phyloP scores from a whole-genome alignment of 1,140 invertebrate species.

The Euwallacea fornicatus region DNA sequence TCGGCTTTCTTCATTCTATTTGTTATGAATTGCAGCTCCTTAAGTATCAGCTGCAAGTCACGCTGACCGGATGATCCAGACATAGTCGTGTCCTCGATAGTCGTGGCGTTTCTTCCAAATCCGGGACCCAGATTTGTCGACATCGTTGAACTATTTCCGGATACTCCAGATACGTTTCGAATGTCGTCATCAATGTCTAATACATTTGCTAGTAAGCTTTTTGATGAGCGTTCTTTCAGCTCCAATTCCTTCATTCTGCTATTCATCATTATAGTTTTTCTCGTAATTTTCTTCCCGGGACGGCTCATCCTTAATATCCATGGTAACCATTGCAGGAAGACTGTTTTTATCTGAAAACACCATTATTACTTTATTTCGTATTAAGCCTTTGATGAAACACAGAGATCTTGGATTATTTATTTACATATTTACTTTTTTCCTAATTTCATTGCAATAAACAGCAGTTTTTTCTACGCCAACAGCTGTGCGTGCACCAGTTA shows the following conservation, averaged over 20 bases:
- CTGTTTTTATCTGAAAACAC: slow-evolving; percentile 76
- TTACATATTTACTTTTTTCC: too few species aligned
- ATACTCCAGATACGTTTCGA: slow-evolving; percentile 56
- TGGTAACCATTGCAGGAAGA: slow-evolving; percentile 95
- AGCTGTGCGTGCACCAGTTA: too few species aligned
- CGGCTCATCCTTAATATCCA: slow-evolving; percentile 92
- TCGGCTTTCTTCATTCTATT: slow-evolving; percentile 86
- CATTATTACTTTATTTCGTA: too few species aligned
- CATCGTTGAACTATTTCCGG: slow-evolving; percentile 50
- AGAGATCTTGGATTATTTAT: too few species aligned
- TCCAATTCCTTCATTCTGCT: slow-evolving; percentile 89
- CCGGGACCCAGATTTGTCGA: slow-evolving; percentile 54
- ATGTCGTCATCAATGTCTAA: slow-evolving; percentile 93
- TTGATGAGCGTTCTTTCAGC: slow-evolving; percentile 78
- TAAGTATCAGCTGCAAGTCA: slow-evolving; percentile 63
- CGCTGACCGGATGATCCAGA: slow-evolving; percentile 60
- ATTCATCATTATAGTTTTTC: slow-evolving; percentile 82
- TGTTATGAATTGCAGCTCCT: slow-evolving; percentile 94
- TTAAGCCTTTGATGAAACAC: too few species aligned
- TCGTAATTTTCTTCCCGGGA: slow-evolving; percentile 91
- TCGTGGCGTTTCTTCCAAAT: slow-evolving; percentile 57
- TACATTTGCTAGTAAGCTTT: slow-evolving; percentile 92
- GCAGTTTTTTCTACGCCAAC: too few species aligned
- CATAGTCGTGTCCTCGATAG: slow-evolving; percentile 60
- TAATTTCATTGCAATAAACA: too few species aligned